These are phyloP conservation scores for Phocoena sinus DNA, from an alignment of 2,113 vertebrate species.

Conservation along the genomic window DNA sequence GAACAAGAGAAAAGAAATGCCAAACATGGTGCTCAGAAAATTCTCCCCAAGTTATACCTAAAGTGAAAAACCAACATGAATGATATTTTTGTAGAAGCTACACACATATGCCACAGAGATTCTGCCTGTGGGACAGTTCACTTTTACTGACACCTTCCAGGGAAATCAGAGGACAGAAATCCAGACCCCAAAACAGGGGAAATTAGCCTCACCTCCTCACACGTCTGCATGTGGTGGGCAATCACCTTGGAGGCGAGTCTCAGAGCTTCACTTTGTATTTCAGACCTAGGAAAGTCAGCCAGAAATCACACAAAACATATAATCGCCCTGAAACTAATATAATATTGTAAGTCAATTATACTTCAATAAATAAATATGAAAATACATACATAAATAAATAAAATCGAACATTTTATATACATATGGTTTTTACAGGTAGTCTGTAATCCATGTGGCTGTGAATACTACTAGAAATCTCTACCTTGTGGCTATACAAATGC, in stretches of 20 bases:
- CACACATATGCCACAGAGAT: background rate
- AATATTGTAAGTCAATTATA: background rate
- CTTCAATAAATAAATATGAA: background rate
- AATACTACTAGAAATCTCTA: background rate
- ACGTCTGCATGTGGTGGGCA: slow-evolving; percentile 75
- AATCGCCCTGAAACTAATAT: background rate
- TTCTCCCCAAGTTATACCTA: background rate
- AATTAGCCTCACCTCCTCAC: slow-evolving; percentile 81
- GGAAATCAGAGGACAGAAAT: background rate
- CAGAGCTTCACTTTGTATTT: slow-evolving; percentile 88
- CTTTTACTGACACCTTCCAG: background rate
- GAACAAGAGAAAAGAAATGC: slow-evolving; percentile 8
- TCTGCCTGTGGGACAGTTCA: background rate
- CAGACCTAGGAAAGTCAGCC: slow-evolving; percentile 80
- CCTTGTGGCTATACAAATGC: background rate
- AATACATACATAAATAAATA: background rate
- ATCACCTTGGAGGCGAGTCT: slow-evolving; percentile 87
- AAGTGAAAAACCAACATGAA: background rate
- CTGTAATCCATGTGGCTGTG: background rate
- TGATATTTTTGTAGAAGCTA: background rate
- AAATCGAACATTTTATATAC: background rate
- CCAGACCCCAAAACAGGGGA: background rate
- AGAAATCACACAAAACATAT: background rate
- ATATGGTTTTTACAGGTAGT: background rate
- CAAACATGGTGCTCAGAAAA: background rate